Percentiles rank a stretch among this genome's conserved stretches.
Conservation (phyloP, 2,888 invertebrate genomes). For the Anodontia alba region DNA sequence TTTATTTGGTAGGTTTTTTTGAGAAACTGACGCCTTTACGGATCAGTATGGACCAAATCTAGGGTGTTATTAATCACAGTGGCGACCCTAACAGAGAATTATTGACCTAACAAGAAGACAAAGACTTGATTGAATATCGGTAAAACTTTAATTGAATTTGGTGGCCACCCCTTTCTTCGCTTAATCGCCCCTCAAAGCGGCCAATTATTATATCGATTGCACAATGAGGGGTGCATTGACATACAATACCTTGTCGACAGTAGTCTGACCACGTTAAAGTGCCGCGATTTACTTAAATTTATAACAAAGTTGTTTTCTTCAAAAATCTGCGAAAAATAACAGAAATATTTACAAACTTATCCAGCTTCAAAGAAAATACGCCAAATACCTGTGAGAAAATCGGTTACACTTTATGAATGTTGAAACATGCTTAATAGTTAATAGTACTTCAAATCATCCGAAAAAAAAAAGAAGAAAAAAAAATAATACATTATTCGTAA, state of each 20-base stretch:
- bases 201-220: neutral
- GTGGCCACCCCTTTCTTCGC: neutral
- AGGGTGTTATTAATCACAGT: neutral
- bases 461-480: no score
- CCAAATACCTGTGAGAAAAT: conserved; percentile 1
- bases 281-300: neutral
- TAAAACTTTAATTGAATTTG: conserved; percentile 15
- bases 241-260: conserved; percentile 2
- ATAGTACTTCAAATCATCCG: no score
- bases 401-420: neutral
- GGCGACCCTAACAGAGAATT: neutral
- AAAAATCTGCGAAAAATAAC: neutral
- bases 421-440: no score
- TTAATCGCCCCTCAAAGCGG: neutral
- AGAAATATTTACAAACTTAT: neutral
- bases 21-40: conserved; percentile 4
- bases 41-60: neutral
- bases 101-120: neutral
- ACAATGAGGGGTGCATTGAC: conserved; percentile 1
- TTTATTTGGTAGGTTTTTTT: neutral
- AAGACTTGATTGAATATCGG: conserved; percentile 13
- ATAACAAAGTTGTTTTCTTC: neutral
- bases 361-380: neutral
- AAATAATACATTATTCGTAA: no score
- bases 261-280: neutral